These are phyloP conservation scores for Ginglymostoma cirratum DNA, from an alignment of 2,113 vertebrate species.

Conservation along the genomic window DNA sequence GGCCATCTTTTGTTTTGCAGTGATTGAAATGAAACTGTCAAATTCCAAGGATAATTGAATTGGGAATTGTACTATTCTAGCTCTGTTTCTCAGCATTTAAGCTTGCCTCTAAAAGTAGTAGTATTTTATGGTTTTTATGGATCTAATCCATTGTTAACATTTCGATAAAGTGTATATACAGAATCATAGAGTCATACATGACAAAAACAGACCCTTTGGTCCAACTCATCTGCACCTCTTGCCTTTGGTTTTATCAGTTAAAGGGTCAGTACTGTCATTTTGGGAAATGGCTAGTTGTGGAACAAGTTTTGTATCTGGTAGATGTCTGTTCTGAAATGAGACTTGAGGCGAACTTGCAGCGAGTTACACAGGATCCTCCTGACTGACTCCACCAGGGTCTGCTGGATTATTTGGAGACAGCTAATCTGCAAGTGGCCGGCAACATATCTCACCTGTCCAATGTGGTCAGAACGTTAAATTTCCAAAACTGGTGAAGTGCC, in stretches of 20 bases:
- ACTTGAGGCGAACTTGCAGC: neutral
- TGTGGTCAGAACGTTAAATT: neutral
- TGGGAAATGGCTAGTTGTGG: neutral
- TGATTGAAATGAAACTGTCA: slow-evolving; percentile 3
- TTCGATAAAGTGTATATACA: neutral
- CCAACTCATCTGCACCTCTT: neutral
- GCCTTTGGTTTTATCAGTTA: neutral
- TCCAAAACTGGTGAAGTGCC: neutral
- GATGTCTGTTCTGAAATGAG: neutral
- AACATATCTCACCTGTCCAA: neutral
- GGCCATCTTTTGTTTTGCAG: neutral
- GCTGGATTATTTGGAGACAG: neutral
- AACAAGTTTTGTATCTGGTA: neutral
- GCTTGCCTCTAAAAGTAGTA: neutral
- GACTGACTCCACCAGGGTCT: neutral
- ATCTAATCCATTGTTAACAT: neutral
- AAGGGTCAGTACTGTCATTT: neutral
- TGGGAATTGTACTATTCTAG: neutral
- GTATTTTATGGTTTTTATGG: neutral
- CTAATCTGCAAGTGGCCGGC: neutral
- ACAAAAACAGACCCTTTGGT: too few species aligned
- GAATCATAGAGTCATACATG: too few species aligned
- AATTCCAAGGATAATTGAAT: neutral
- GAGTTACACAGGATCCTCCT: neutral
- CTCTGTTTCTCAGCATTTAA: neutral